These are phyloP conservation scores for Troides aeacus DNA, from an alignment of 2,888 invertebrate genomes.

Conservation along the genomic window DNA sequence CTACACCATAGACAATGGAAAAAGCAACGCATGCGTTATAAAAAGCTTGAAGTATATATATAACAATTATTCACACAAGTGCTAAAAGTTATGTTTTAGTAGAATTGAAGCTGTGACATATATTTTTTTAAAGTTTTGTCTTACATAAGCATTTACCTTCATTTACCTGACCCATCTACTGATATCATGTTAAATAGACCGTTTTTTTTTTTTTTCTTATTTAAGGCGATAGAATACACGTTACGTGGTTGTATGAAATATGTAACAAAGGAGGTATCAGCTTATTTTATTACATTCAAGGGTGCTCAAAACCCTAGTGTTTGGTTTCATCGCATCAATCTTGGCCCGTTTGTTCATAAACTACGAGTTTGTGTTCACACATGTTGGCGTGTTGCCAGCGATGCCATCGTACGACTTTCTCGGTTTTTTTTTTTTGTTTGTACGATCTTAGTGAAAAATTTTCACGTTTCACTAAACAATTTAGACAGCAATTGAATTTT, in stretches of 20 bases:
- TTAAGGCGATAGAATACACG: background rate
- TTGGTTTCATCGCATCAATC: conserved; percentile 7
- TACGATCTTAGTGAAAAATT: background rate
- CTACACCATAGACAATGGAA: too few species aligned
- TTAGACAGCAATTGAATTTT: too few species aligned
- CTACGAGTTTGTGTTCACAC: conserved; percentile 27
- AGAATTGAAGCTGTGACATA: too few species aligned
- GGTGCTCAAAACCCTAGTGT: background rate
- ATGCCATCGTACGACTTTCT: conserved; percentile 20
- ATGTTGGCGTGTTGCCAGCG: conserved; percentile 15
- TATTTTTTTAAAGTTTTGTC: too few species aligned
- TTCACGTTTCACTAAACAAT: too few species aligned
- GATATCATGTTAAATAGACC: too few species aligned
- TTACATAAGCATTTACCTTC: too few species aligned
- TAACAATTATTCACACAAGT: background rate
- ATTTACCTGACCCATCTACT: too few species aligned
- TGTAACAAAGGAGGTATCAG: background rate
- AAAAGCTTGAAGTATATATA: background rate
- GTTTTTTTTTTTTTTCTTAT: background rate
- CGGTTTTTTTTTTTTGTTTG: background rate
- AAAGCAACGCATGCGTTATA: background rate
- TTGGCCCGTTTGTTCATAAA: conserved; percentile 20
- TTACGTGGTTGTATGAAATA: background rate
- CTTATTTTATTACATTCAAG: conserved; percentile 1
- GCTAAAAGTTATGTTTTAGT: background rate